Percentiles rank a stretch among this genome's conserved stretches.
These are phyloP conservation scores for Dipodomys merriami DNA, from an alignment of 2,113 vertebrate genomes.

Conservation along the genomic window DNA sequence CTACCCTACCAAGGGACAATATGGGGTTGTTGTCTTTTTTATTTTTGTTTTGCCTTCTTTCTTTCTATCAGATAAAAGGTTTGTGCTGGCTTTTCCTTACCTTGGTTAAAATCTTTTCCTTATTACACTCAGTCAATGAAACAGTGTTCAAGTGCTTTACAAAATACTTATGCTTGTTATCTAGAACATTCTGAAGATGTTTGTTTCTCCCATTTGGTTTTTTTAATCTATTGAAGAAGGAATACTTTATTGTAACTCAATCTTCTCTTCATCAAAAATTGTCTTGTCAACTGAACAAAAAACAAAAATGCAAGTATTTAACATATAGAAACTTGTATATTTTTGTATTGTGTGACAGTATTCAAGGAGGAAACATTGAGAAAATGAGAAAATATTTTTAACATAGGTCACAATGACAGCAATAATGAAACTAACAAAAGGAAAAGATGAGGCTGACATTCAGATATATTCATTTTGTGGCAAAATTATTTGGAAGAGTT, in stretches of 20 bases:
- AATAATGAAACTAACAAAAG: neutral
- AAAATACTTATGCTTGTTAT: conserved; percentile 14
- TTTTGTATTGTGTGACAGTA: neutral
- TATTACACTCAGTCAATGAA: neutral
- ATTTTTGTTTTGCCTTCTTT: neutral
- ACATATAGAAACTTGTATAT: neutral
- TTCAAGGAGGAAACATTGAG: neutral
- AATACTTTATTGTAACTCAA: conserved; percentile 2
- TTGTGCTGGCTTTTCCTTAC: neutral
- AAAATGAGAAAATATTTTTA: neutral
- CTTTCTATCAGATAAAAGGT: conserved; percentile 41
- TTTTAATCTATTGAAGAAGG: neutral
- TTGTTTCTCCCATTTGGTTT: conserved; percentile 8
- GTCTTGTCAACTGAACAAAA: neutral
- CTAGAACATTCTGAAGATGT: neutral
- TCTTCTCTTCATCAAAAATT: neutral
- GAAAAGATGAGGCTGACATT: neutral
- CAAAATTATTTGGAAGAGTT: neutral
- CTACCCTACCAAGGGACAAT: neutral
- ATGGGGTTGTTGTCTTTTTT: neutral
- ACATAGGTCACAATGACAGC: neutral
- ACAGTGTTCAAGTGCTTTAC: neutral
- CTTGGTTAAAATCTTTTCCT: conserved; percentile 4
- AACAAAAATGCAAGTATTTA: neutral
- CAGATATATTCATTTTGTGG: neutral